phyloP scores from a whole-genome alignment of 2,888 invertebrate genomes.

The Ctena decussata region DNA sequence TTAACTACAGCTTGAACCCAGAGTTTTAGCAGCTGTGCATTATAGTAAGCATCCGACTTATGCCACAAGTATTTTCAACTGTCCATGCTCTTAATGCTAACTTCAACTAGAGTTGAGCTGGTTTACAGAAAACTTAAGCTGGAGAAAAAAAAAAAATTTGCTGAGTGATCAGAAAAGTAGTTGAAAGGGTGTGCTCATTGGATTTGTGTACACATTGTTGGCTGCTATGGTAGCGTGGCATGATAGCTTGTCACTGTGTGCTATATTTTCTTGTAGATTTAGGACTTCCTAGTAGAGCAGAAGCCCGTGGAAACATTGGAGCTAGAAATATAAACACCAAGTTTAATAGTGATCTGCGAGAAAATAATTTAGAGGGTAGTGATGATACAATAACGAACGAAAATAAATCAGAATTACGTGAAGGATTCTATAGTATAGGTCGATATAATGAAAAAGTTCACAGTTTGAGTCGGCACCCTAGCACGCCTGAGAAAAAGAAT shows the following conservation, averaged over 20 bases:
- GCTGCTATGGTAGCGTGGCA: conserved; percentile 4
- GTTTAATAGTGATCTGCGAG: neutral
- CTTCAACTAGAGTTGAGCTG: no score
- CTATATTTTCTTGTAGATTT: conserved; percentile 59
- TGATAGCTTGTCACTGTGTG: conserved; percentile 19
- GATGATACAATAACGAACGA: conserved; percentile 61
- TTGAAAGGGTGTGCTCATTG: neutral
- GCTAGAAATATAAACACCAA: neutral
- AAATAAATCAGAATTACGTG: conserved; percentile 45
- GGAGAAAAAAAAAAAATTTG: no score
- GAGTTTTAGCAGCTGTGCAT: no score
- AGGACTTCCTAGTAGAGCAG: conserved; percentile 12
- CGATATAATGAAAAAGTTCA: conserved; percentile 55
- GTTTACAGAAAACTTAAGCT: no score
- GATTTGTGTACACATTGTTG: neutral
- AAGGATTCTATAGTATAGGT: conserved; percentile 57
- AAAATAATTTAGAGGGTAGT: conserved; percentile 43
- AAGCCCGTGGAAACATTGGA: neutral
- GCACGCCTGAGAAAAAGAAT: conserved; percentile 15
- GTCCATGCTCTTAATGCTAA: no score
- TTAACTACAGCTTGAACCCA: no score
- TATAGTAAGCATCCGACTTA: no score
- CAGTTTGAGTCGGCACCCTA: conserved; percentile 14
- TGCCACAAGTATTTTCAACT: no score
- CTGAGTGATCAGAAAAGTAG: no score